A percentile compares a stretch with the other conserved stretches of the same genome.
phyloP scores from a whole-genome alignment of 2,888 invertebrate genomes.

The Epinotia ramella region DNA sequence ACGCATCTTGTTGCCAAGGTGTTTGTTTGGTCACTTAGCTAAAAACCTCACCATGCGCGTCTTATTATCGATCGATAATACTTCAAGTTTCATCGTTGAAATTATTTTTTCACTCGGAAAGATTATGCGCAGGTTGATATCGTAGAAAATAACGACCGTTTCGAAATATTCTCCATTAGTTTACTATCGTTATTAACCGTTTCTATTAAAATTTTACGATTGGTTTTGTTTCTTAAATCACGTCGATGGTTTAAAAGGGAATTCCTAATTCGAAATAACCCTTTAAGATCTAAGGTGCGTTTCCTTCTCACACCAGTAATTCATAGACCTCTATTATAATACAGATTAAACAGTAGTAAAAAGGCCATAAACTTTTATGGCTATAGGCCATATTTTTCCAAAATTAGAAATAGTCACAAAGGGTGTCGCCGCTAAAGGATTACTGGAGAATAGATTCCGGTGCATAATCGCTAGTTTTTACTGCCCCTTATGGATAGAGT shows the following conservation, averaged over 20 bases:
- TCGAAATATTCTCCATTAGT: conserved; percentile 31
- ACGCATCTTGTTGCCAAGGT: conserved; percentile 60
- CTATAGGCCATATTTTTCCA: conserved; percentile 73
- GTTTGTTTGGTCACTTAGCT: conserved; percentile 49
- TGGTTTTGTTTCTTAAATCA: conserved; percentile 29
- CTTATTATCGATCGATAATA: conserved; percentile 12
- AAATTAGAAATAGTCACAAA: conserved; percentile 76
- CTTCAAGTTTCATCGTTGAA: conserved; percentile 41
- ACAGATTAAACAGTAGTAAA: conserved; percentile 83
- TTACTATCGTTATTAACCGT: conserved; percentile 23
- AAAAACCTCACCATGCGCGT: conserved; percentile 44
- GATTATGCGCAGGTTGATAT: conserved; percentile 15
- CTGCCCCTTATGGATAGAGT: conserved; percentile 69
- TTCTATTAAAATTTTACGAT: conserved; percentile 33
- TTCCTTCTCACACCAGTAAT: conserved; percentile 60
- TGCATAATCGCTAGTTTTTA: conserved; percentile 69
- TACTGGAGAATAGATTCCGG: conserved; percentile 67
- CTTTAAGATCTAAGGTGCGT: conserved; percentile 32
- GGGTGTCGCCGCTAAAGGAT: conserved; percentile 69
- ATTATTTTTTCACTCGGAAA: conserved; percentile 31
- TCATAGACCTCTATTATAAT: conserved; percentile 68
- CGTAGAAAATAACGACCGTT: conserved; percentile 30
- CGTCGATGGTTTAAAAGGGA: conserved; percentile 10
- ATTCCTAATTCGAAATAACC: conserved; percentile 34
- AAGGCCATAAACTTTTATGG: conserved; percentile 76